phyloP scores from a whole-genome alignment of 1,140 invertebrate species.

The Microplitis demolitor region DNA sequence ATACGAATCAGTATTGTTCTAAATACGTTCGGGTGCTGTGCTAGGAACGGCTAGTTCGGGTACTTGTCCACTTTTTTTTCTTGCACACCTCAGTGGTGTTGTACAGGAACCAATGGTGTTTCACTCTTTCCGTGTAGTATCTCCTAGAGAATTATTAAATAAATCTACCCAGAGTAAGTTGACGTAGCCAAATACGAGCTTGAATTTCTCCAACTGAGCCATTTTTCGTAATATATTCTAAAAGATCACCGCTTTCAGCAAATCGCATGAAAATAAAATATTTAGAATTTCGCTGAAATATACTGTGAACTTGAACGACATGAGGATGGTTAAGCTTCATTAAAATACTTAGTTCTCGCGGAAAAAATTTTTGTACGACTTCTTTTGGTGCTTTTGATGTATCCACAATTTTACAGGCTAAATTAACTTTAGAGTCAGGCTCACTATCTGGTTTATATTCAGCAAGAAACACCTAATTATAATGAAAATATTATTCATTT shows the following conservation, averaged over 20 bases:
- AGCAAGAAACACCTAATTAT: conserved; percentile 65
- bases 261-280: conserved; percentile 74
- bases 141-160: background rate
- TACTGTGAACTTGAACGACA: conserved; percentile 72
- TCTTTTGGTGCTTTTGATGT: conserved; percentile 71
- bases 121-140: background rate
- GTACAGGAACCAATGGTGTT: too few species aligned
- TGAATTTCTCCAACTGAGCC: conserved; percentile 69
- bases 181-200: conserved; percentile 71
- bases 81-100: too few species aligned
- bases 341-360: conserved; percentile 74
- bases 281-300: conserved; percentile 68
- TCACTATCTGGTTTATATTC: conserved; percentile 59
- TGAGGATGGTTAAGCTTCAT: conserved; percentile 74
- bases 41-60: too few species aligned
- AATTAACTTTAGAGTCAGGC: conserved; percentile 42
- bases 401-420: conserved; percentile 79
- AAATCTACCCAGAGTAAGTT: conserved; percentile 64
- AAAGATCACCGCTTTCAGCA: conserved; percentile 72
- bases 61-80: too few species aligned
- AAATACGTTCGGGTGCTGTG: too few species aligned
- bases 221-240: conserved; percentile 69
- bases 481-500: conserved; percentile 11
- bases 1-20: too few species aligned
- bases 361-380: conserved; percentile 76